Evolutionary conservation across 23 tunicate genomes (phyloP).

Genomic region (Diplosoma virens): DNA sequence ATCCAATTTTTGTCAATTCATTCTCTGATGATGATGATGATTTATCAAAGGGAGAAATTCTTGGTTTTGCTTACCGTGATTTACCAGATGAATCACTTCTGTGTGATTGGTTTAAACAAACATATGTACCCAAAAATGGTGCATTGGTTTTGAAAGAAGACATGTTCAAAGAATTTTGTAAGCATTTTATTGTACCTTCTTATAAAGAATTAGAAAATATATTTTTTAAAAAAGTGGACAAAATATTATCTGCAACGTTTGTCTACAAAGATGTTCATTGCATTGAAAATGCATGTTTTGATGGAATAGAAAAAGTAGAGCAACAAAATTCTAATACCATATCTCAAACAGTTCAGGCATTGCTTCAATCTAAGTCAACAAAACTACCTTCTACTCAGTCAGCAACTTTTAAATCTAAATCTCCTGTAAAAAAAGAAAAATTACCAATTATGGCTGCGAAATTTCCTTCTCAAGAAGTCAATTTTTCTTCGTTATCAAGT

Average conservation of each 20-base stretch:
- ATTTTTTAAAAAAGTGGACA: neutral
- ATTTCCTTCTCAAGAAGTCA: too few species aligned
- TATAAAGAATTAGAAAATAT: neutral
- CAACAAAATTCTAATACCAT: too few species aligned
- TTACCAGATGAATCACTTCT: neutral
- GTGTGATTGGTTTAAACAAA: neutral
- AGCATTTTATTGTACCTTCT: neutral
- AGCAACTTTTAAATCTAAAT: too few species aligned
- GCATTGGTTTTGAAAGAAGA: constrained; percentile 19
- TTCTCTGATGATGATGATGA: neutral
- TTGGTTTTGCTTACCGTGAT: neutral
- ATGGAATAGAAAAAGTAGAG: neutral
- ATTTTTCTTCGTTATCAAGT: too few species aligned
- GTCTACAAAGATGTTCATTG: neutral
- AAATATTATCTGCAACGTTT: neutral
- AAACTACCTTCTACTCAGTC: too few species aligned
- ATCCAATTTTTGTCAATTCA: too few species aligned
- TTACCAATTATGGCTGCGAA: too few species aligned
- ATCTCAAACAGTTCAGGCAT: too few species aligned
- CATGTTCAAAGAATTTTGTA: neutral
- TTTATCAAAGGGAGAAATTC: neutral
- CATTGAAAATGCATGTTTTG: constrained; percentile 2
- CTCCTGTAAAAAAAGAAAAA: too few species aligned
- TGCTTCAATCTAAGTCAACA: too few species aligned
- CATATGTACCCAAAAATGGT: neutral